Evolutionary conservation across 2,113 vertebrate species (phyloP).

Genomic region (Protobothrops mucrosquamatus): DNA sequence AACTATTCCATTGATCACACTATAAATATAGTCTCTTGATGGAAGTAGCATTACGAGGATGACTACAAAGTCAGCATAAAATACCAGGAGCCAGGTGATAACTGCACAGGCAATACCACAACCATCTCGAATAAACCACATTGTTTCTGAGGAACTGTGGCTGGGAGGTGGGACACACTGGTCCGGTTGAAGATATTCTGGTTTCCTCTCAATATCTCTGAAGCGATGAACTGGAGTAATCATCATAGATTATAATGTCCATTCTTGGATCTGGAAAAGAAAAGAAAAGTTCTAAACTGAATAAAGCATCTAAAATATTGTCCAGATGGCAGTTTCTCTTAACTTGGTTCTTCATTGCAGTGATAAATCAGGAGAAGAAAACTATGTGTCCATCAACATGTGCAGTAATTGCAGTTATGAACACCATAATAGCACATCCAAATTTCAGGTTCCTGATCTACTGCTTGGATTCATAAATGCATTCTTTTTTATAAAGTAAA

Average conservation of each 20-base stretch:
- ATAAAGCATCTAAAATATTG: too few species aligned
- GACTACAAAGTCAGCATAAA: slow-evolving; percentile 97
- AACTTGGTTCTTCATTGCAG: too few species aligned
- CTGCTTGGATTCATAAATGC: too few species aligned
- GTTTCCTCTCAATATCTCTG: slow-evolving; percentile 94
- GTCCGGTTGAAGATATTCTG: slow-evolving; percentile 91
- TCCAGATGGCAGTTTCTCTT: too few species aligned
- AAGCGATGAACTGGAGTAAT: slow-evolving; percentile 81
- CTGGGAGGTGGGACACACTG: slow-evolving; percentile 87
- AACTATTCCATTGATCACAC: slow-evolving; percentile 85
- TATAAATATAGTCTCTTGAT: slow-evolving; percentile 84
- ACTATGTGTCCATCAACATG: too few species aligned
- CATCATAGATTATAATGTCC: slow-evolving; percentile 83
- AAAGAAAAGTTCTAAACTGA: background rate
- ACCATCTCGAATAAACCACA: slow-evolving; percentile 98
- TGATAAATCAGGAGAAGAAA: too few species aligned
- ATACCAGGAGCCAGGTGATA: slow-evolving; percentile 95
- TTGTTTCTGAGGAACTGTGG: slow-evolving; percentile 70
- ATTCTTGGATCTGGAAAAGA: slow-evolving; percentile 79
- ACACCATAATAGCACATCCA: too few species aligned
- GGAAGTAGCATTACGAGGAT: slow-evolving; percentile 94
- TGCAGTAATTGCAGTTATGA: too few species aligned
- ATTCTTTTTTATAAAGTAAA: too few species aligned
- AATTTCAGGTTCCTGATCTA: too few species aligned
- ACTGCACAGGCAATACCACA: slow-evolving; percentile 93